These are phyloP conservation scores for Petrocephalus zakoni DNA, from an alignment of 2,113 vertebrate species.

Conservation along the genomic window DNA sequence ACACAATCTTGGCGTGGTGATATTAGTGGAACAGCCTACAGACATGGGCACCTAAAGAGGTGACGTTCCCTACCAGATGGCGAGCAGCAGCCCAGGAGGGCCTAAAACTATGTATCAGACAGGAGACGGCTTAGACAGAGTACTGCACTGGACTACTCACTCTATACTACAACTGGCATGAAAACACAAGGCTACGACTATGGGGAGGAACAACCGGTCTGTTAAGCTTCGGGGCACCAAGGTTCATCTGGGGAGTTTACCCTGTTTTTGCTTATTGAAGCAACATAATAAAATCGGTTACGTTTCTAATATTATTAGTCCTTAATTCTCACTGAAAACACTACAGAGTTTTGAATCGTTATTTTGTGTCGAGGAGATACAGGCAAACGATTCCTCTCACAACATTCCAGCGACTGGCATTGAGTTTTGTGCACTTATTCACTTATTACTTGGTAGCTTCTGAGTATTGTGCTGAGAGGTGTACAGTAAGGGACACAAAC, in stretches of 20 bases:
- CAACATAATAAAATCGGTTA: not conserved
- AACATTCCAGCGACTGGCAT: not conserved
- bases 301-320: not conserved
- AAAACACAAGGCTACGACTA: slow-evolving; percentile 4
- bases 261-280: slow-evolving; percentile 1
- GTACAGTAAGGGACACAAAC: not conserved
- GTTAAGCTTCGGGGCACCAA: not conserved
- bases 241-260: not conserved
- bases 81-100: not conserved
- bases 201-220: not conserved
- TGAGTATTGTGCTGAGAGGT: slow-evolving; percentile 12
- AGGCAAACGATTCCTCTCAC: not conserved
- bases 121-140: not conserved
- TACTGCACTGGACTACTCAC: slow-evolving; percentile 20
- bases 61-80: not conserved
- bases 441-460: not conserved
- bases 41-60: not conserved
- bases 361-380: not conserved
- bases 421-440: slow-evolving; percentile 18
- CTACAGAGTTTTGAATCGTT: not conserved
- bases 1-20: not conserved
- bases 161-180: slow-evolving; percentile 20
- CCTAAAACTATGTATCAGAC: slow-evolving; percentile 13
- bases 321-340: slow-evolving; percentile 9
- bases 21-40: not conserved